phyloP scores from a whole-genome alignment of 2,797 vertebrate genomes.

The Cyclura pinguis region DNA sequence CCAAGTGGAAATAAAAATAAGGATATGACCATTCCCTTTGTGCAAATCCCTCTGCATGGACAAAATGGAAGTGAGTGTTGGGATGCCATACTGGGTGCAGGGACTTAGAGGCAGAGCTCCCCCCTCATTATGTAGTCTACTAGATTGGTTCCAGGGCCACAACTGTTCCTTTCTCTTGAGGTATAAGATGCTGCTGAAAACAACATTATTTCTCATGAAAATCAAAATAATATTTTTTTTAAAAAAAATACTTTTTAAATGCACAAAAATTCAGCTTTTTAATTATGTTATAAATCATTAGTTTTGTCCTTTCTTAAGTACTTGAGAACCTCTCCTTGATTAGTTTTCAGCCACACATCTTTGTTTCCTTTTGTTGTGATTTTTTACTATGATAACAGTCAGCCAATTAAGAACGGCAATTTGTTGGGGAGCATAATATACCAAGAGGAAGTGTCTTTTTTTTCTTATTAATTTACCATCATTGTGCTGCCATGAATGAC shows the following conservation, averaged over 20 bases:
- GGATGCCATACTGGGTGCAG: too few relatives aligned
- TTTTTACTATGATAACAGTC: neutral
- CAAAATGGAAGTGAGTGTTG: too few relatives aligned
- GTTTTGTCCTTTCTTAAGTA: neutral
- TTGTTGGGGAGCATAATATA: neutral
- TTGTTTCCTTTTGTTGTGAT: neutral
- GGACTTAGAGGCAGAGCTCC: too few relatives aligned
- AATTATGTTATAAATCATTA: neutral
- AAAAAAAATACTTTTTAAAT: neutral
- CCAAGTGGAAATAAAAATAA: too few relatives aligned
- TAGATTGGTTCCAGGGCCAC: too few relatives aligned
- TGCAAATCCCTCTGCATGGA: too few relatives aligned
- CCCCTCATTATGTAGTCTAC: too few relatives aligned
- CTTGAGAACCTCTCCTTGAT: neutral
- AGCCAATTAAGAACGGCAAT: neutral
- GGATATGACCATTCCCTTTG: too few relatives aligned
- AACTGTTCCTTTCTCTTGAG: too few relatives aligned
- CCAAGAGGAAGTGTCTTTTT: neutral
- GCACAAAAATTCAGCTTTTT: neutral
- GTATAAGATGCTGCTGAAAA: constrained; percentile 2
- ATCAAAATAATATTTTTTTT: too few relatives aligned
- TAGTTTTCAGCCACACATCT: neutral
- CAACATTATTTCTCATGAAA: constrained; percentile 60
- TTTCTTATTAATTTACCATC: neutral
- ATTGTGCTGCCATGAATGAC: neutral